A percentile compares a stretch with the other conserved stretches of the same genome.
These are phyloP conservation scores for Vireo griseus DNA, from an alignment of 2,797 vertebrate species.

Conservation along the genomic window DNA sequence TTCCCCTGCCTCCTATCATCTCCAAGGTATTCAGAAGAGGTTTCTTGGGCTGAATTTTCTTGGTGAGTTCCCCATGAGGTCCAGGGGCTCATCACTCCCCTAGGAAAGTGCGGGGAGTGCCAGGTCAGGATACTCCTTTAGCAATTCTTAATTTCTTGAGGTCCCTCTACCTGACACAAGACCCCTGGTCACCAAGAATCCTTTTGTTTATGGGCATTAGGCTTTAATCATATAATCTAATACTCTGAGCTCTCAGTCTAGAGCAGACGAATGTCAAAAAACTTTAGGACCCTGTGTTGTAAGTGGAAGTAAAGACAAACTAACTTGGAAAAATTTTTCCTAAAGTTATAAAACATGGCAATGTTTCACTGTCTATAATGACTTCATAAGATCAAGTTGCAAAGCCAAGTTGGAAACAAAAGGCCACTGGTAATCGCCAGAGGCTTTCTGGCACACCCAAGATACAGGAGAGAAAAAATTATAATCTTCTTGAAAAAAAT, in stretches of 20 bases:
- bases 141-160: not conserved
- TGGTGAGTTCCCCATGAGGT: rapidly evolving
- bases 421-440: not conserved
- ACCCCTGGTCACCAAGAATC: not conserved
- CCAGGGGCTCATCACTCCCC: not conserved
- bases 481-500: not conserved
- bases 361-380: not conserved
- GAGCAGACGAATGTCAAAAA: not conserved
- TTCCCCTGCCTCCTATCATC: rapidly evolving
- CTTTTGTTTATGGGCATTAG: not conserved
- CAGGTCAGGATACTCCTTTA: not conserved
- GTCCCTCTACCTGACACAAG: not conserved
- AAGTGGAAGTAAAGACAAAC: not conserved
- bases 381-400: not conserved
- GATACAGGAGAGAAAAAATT: not conserved
- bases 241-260: not conserved
- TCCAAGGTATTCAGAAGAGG: not conserved
- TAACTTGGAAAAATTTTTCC: not conserved
- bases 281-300: not conserved
- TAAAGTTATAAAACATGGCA: not conserved
- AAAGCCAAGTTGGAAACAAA: not conserved
- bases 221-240: not conserved
- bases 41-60: not conserved
- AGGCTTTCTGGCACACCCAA: not conserved
- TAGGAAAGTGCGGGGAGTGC: not conserved